Evolutionary conservation across 30 jellyfish, hydroid and myxozoan species (phyloP).

Genomic region (Nemopilema nomurai): DNA sequence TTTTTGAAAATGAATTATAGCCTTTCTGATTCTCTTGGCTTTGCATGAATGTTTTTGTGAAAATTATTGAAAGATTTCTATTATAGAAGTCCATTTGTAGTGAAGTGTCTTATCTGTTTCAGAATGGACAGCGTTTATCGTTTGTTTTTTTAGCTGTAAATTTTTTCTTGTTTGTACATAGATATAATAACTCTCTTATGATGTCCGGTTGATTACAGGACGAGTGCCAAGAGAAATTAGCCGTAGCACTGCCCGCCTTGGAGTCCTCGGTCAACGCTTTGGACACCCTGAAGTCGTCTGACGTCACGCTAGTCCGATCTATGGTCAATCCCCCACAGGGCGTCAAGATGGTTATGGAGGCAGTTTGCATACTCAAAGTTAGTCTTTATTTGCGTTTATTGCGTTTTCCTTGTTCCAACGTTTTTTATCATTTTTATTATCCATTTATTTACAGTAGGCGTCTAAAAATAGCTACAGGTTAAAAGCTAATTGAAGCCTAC

Average conservation of each 20-base stretch:
- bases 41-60: too few relatives aligned
- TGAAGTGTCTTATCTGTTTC: too few relatives aligned
- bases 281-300: slow-evolving; percentile 60
- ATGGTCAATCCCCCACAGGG: slow-evolving; percentile 66
- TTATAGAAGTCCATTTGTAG: too few relatives aligned
- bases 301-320: slow-evolving; percentile 39
- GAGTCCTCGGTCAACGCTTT: slow-evolving; percentile 53
- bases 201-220: slow-evolving; percentile 12
- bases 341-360: slow-evolving; percentile 73
- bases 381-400: neutral
- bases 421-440: too few relatives aligned
- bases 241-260: slow-evolving; percentile 67
- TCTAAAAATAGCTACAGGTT: neutral
- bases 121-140: neutral
- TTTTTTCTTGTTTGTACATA: neutral
- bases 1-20: too few relatives aligned
- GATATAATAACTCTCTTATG: neutral
- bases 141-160: neutral
- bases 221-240: slow-evolving; percentile 64
- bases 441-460: too few relatives aligned
- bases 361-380: slow-evolving; percentile 66
- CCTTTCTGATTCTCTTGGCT: too few relatives aligned
- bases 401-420: too few relatives aligned
- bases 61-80: too few relatives aligned
- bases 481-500: too few relatives aligned